Conservation (phyloP, 2,888 invertebrate genomes). For the Lasioglossum zephyrum region DNA sequence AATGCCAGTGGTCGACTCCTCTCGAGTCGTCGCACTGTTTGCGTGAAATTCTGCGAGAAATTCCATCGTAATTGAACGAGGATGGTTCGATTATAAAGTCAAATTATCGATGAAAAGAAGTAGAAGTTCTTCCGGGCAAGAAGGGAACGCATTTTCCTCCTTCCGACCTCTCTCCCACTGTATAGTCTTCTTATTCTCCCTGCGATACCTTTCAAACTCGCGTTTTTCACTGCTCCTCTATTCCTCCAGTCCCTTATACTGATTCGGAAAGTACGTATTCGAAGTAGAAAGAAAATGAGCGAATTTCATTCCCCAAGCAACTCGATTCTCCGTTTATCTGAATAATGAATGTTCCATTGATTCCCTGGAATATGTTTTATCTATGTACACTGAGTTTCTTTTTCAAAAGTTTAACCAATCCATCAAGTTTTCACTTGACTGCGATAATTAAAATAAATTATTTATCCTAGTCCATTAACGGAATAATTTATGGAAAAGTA, state of each 20-base stretch:
- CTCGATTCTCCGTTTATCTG: not conserved
- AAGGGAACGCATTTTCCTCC: conserved; percentile 34
- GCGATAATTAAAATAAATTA: too few species aligned
- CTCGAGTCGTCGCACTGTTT: conserved; percentile 54
- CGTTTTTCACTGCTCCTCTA: not conserved
- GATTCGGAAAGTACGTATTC: not conserved
- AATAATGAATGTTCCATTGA: not conserved
- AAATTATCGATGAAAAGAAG: conserved; percentile 55
- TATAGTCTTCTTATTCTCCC: not conserved
- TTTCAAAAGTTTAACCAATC: too few species aligned
- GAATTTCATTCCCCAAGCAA: not conserved
- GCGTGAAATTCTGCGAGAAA: conserved; percentile 65
- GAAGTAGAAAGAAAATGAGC: not conserved
- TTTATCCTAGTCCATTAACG: too few species aligned
- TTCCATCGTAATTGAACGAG: conserved; percentile 71
- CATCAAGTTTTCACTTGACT: too few species aligned
- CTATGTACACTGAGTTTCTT: not conserved
- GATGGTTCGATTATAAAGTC: conserved; percentile 73
- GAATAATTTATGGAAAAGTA: too few species aligned
- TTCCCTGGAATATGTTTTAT: not conserved
- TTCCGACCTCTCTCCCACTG: not conserved
- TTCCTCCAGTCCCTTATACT: not conserved
- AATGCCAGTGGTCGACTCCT: conserved; percentile 42
- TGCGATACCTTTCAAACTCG: conserved; percentile 5
- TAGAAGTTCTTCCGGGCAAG: conserved; percentile 27